Conservation (phyloP, 1,140 invertebrate genomes). For the Parapsyche elsis region DNA sequence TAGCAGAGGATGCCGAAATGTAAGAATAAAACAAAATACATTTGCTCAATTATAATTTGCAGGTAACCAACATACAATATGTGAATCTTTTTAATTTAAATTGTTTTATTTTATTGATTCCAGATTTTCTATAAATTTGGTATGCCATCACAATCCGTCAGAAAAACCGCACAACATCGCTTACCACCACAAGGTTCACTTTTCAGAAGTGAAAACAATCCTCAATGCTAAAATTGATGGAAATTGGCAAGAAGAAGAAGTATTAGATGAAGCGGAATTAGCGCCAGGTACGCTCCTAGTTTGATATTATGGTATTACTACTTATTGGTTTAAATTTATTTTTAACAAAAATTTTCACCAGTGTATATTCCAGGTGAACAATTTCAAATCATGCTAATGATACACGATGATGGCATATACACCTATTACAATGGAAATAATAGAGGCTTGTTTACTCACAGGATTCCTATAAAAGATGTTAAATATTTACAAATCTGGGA, state of each 20-base stretch:
- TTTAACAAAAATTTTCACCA: constrained; percentile 21
- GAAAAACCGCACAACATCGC: constrained; percentile 46
- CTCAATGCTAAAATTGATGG: constrained; percentile 49
- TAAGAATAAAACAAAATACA: constrained; percentile 25
- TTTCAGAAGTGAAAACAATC: constrained; percentile 39
- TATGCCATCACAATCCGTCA: constrained; percentile 42
- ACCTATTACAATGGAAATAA: constrained; percentile 39
- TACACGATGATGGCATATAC: constrained; percentile 37
- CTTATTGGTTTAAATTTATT: neutral
- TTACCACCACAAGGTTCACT: constrained; percentile 50
- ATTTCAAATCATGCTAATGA: constrained; percentile 40
- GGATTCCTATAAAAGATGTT: constrained; percentile 44
- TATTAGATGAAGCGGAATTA: constrained; percentile 17
- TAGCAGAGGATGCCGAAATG: constrained; percentile 47
- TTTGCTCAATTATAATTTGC: neutral
- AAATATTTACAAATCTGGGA: constrained; percentile 54
- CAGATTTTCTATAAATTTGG: constrained; percentile 53
- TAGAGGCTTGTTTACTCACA: constrained; percentile 34
- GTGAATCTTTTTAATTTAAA: neutral
- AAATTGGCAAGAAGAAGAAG: constrained; percentile 48
- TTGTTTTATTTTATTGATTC: constrained; percentile 16
- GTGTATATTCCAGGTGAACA: constrained; percentile 47
- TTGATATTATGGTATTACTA: neutral
- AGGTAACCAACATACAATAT: neutral
- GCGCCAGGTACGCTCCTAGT: constrained; percentile 33